Base-by-base conservation (phyloP, 2,797 vertebrate species). In the Danio albolineatus region DNA sequence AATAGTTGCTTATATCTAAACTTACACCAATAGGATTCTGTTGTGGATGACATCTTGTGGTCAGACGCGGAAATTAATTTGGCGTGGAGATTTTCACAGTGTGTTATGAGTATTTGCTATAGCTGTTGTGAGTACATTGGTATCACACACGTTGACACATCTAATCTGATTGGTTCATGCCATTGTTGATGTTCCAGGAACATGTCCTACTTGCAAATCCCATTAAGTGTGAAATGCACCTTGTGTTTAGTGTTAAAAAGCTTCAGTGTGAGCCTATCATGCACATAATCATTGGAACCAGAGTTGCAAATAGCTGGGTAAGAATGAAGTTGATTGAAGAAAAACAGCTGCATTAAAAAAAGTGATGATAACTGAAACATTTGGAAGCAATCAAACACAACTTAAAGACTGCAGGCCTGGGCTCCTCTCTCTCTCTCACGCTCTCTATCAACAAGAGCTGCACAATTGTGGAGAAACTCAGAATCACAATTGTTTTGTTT, bases 351-450 rank as follows among this genome's bases (percentile, higher is more conserved):
- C 6, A 39, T 36, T 28, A 49, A 38, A 61, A 21, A 44, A 62
- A 21, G 36, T 43, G 13, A 75, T 53, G 13, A 76, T 64, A 28
- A 19, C 9, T 4, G 12, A 60, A 46, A 70, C 73, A 76, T 66
- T 21, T 28, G 38, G 64, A 61, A 73, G 48, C 70, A 73, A 69
- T 60, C 57, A 64, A 53, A 76, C 28, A 12, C 28, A 76, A n/a
- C 61, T 28, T 8, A 51, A 54, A 59, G 46, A 65, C 19, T 76
- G 38, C 57, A 78, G 21, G n/a, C 75, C 73, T 53, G 62, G 4
- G 28, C 76, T 14, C 56, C 28, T 28, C 28, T 28, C 28, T 28
- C 28, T 28, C 28, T 28, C 28, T 28, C 28, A 28, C 28, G 28
- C 28, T 28, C 28, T 28, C 28, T 28, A 3, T 28, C 28, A 28